These are phyloP conservation scores for Drosophila formosana DNA, from an alignment of 2,888 invertebrate species.

Conservation along the genomic window DNA sequence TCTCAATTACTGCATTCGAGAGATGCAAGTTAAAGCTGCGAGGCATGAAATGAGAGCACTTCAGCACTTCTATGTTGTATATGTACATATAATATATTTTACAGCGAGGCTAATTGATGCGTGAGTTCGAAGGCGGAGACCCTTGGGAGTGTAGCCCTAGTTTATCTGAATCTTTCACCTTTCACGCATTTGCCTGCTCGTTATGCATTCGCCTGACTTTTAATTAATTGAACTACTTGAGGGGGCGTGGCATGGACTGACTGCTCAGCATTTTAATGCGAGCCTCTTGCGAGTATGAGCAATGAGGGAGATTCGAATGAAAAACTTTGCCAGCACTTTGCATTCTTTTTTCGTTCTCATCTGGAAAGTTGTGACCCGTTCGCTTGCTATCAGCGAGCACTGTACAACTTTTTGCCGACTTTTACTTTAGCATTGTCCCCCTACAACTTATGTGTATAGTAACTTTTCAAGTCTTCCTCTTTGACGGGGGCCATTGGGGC, in stretches of 20 bases:
- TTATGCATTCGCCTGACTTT: constrained; percentile 63
- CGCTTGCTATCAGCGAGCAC: constrained; percentile 58
- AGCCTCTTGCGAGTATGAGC: constrained; percentile 12
- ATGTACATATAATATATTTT: not conserved
- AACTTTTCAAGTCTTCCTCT: constrained; percentile 47
- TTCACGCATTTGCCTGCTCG: constrained; percentile 27
- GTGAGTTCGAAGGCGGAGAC: not conserved
- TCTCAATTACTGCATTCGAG: constrained; percentile 12
- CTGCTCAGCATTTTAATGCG: constrained; percentile 23
- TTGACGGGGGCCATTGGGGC: constrained; percentile 8
- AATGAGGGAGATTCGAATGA: constrained; percentile 14
- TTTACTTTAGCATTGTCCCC: constrained; percentile 50
- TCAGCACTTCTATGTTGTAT: not conserved
- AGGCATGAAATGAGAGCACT: not conserved
- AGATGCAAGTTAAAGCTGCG: not conserved
- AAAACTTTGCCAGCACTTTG: constrained; percentile 60
- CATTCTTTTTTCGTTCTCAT: constrained; percentile 28
- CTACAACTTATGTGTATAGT: constrained; percentile 36
- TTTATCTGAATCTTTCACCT: constrained; percentile 3
- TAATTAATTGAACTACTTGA: constrained; percentile 76
- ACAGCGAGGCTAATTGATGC: constrained; percentile 20
- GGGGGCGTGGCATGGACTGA: not conserved
- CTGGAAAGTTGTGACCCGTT: constrained; percentile 47
- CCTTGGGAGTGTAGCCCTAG: not conserved
- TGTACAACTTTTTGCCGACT: constrained; percentile 67